Conservation (phyloP, 2,113 vertebrate species). For the Willisornis vidua region DNA sequence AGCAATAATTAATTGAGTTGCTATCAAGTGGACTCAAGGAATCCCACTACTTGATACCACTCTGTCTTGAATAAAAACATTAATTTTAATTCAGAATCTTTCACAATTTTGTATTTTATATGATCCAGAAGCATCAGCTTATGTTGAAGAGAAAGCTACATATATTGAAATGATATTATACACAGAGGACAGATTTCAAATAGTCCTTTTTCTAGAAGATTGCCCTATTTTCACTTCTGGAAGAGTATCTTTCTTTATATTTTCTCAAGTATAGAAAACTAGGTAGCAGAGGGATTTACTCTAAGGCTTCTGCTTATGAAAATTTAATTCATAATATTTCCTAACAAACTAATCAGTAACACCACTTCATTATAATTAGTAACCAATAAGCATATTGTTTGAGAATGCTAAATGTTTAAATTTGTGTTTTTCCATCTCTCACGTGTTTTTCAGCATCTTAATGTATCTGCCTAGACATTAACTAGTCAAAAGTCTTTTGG, state of each 20-base stretch:
- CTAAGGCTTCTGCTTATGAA: slow-evolving; percentile 1
- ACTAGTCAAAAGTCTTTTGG: background rate
- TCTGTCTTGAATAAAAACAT: background rate
- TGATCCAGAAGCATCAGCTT: background rate
- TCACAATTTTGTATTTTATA: background rate
- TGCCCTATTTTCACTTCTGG: background rate
- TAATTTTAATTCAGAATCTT: background rate
- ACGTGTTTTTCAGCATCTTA: background rate
- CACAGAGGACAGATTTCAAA: background rate
- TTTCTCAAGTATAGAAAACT: background rate
- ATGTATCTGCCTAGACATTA: background rate
- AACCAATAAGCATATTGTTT: slow-evolving; percentile 41
- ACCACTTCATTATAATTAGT: slow-evolving; percentile 35
- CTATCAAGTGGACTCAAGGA: background rate
- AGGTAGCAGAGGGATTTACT: background rate
- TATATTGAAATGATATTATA: background rate
- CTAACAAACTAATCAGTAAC: slow-evolving; percentile 34
- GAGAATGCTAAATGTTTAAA: background rate
- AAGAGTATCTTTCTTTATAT: background rate
- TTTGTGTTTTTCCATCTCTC: background rate
- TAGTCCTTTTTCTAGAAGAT: background rate
- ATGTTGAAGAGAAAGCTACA: background rate
- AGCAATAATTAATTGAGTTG: background rate
- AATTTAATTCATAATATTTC: background rate
- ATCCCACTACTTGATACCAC: background rate